Conservation (phyloP, 1,140 invertebrate species). For the Campoletis sonorensis region DNA sequence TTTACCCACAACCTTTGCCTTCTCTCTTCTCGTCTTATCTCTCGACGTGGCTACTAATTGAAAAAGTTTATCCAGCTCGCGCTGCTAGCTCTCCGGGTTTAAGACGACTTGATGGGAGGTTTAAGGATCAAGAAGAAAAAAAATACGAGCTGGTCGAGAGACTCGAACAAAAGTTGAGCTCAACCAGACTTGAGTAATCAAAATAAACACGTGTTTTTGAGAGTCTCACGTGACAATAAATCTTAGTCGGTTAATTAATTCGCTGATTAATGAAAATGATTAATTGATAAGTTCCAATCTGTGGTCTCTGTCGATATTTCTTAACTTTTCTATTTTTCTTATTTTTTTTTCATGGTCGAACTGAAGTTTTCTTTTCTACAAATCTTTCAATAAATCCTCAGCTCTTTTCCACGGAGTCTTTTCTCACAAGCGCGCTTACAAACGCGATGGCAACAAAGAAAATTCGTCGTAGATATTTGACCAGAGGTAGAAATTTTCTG, state of each 20-base stretch:
- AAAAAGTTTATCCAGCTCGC: slow-evolving; percentile 24
- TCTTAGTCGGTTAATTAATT: too few relatives aligned
- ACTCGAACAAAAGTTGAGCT: neutral
- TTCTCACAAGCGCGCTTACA: too few relatives aligned
- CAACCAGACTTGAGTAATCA: neutral
- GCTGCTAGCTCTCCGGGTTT: neutral
- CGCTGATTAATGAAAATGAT: too few relatives aligned
- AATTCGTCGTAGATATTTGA: neutral
- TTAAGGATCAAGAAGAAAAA: neutral
- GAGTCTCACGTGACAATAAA: neutral
- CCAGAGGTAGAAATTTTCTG: neutral
- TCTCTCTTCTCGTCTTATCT: slow-evolving; percentile 13
- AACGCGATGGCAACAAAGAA: neutral
- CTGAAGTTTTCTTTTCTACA: too few relatives aligned
- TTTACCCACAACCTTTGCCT: neutral
- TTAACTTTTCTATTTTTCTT: too few relatives aligned
- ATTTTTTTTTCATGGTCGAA: too few relatives aligned
- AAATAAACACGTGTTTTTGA: neutral
- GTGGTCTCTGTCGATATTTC: too few relatives aligned
- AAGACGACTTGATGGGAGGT: neutral
- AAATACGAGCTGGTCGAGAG: slow-evolving; percentile 3
- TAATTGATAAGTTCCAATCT: too few relatives aligned
- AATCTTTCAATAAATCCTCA: too few relatives aligned
- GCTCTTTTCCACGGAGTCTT: too few relatives aligned
- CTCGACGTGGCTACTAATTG: slow-evolving; percentile 34